These are phyloP conservation scores for Actinemys pallida DNA, from an alignment of 2,113 vertebrate genomes.

Conservation along the genomic window DNA sequence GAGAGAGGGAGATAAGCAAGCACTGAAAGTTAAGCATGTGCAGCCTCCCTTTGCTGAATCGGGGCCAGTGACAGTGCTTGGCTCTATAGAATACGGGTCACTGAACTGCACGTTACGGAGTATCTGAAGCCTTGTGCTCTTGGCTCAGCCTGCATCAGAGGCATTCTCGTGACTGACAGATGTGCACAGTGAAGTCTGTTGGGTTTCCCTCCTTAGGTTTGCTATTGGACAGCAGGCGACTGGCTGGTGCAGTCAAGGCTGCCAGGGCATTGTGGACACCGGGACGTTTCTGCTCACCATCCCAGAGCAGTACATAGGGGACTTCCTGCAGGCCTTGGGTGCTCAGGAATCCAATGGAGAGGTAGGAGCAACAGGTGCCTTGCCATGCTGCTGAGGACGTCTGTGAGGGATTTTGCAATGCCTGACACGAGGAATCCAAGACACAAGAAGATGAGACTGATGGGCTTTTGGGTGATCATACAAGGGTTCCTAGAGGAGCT, in stretches of 20 bases:
- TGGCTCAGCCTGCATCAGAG: not conserved
- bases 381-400: not conserved
- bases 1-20: too few species aligned
- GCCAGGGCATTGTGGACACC: conserved; percentile 72
- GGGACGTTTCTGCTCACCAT: conserved; percentile 68
- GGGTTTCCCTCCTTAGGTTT: conserved; percentile 60
- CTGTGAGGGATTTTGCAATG: not conserved
- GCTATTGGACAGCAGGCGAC: conserved; percentile 43
- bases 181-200: not conserved
- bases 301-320: conserved; percentile 57
- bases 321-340: conserved; percentile 59
- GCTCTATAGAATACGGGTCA: too few species aligned
- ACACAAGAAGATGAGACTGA: accelerated
- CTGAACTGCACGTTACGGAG: not conserved
- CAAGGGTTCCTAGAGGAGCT: not conserved
- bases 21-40: too few species aligned
- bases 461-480: not conserved
- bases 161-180: not conserved
- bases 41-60: too few species aligned
- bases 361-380: conserved; percentile 43
- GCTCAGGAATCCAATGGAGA: not conserved
- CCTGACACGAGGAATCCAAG: accelerated
- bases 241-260: conserved; percentile 64
- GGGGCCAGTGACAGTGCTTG: not conserved
- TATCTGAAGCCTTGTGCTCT: not conserved